A percentile compares a stretch with the other conserved stretches of the same genome.
These are phyloP conservation scores for Phengaris alcon DNA, from an alignment of 2,888 invertebrate genomes.

Conservation along the genomic window DNA sequence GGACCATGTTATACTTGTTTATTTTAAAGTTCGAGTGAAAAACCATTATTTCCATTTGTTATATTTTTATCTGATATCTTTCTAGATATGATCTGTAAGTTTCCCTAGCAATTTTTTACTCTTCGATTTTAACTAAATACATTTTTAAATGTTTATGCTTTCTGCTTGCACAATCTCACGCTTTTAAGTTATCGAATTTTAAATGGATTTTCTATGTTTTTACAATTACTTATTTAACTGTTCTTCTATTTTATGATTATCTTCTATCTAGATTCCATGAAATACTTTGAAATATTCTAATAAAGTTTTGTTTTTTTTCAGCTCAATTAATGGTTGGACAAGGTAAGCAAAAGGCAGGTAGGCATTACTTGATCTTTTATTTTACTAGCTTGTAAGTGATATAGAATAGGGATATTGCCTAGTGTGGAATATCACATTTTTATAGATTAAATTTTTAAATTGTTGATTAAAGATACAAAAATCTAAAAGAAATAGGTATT, in stretches of 20 bases:
- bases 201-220: conserved; percentile 21
- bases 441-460: not conserved
- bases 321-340: conserved; percentile 96
- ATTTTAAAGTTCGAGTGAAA: not conserved
- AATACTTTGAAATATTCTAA: not conserved
- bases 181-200: not conserved
- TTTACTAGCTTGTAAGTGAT: conserved; percentile 2
- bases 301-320: conserved; percentile 60
- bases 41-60: not conserved
- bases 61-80: not conserved
- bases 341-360: conserved; percentile 77
- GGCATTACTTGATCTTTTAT: conserved; percentile 17
- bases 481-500: no score
- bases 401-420: not conserved
- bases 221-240: conserved; percentile 18
- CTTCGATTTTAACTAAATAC: conserved; percentile 27
- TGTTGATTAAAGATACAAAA: no score
- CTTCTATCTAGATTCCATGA: not conserved
- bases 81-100: conserved; percentile 6
- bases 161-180: conserved; percentile 17
- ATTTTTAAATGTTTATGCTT: not conserved
- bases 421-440: no score
- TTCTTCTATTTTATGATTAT: not conserved
- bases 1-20: not conserved
- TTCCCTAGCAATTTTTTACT: not conserved